Percentiles rank a stretch among this genome's conserved stretches.
These are phyloP conservation scores for Steatornis caripensis DNA, from an alignment of 2,113 vertebrate genomes.

Conservation along the genomic window DNA sequence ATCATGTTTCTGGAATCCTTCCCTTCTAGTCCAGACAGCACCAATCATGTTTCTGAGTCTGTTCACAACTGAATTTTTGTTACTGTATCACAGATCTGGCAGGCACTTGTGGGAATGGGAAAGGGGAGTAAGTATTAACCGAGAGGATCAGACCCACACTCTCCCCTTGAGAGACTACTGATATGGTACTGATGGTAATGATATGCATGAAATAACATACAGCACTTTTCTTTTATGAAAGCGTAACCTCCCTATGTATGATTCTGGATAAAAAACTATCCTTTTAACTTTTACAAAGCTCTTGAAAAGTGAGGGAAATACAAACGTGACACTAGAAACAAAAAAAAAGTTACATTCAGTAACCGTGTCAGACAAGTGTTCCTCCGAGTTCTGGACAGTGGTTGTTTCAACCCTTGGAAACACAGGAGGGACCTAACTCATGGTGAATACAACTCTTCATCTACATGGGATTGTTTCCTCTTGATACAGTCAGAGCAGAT, in stretches of 20 bases:
- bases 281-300: not conserved
- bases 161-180: not conserved
- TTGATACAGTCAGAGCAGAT: slow-evolving; percentile 48
- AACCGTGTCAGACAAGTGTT: not conserved
- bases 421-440: not conserved
- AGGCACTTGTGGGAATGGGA: slow-evolving; percentile 31
- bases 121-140: not conserved
- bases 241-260: not conserved
- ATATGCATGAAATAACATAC: not conserved
- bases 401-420: slow-evolving; percentile 24
- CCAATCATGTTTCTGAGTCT: slow-evolving; percentile 31
- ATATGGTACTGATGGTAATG: not conserved
- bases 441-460: slow-evolving; percentile 17
- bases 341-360: not conserved
- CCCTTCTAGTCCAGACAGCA: slow-evolving; percentile 28
- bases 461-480: slow-evolving; percentile 41
- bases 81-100: not conserved
- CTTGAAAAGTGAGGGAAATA: not conserved
- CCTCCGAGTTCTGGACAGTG: not conserved
- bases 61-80: slow-evolving; percentile 35
- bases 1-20: slow-evolving; percentile 61
- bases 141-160: not conserved
- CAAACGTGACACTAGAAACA: not conserved
- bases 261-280: not conserved
- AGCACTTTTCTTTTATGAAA: not conserved